Percentiles rank a stretch among this genome's conserved stretches.
Evolutionary conservation across 2,113 vertebrate species (phyloP).

Genomic region (Rousettus leschenaultii): DNA sequence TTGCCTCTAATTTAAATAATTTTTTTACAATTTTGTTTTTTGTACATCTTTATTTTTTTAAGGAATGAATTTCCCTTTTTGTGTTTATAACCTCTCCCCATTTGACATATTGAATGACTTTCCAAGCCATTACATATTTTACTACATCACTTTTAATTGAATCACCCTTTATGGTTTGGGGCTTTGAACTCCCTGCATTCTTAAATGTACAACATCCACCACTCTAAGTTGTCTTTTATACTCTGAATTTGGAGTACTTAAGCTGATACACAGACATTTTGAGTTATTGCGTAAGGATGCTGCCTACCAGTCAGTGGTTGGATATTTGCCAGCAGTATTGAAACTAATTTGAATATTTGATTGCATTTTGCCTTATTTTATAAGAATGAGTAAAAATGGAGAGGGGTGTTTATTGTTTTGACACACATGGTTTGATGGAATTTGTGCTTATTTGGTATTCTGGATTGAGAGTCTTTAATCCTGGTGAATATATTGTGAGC

Average conservation of each 20-base stretch:
- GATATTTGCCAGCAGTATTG: background rate
- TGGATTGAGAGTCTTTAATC: background rate
- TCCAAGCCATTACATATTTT: background rate
- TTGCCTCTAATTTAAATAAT: background rate
- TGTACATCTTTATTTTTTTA: background rate
- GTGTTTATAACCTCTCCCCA: background rate
- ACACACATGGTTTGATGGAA: background rate
- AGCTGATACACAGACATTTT: background rate
- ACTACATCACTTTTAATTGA: background rate
- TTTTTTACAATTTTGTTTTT: background rate
- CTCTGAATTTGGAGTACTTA: background rate
- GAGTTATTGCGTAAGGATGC: background rate
- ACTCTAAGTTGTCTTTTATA: background rate
- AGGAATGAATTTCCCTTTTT: background rate
- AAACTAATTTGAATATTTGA: background rate
- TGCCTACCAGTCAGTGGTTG: background rate
- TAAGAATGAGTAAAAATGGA: background rate
- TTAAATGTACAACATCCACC: background rate
- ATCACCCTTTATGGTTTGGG: background rate
- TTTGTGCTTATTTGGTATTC: background rate
- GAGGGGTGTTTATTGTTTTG: background rate
- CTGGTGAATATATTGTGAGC: background rate
- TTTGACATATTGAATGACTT: background rate
- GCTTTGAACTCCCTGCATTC: background rate
- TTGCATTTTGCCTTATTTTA: background rate